Base-by-base conservation (phyloP, 2,797 vertebrate genomes). In the Emys orbicularis region DNA sequence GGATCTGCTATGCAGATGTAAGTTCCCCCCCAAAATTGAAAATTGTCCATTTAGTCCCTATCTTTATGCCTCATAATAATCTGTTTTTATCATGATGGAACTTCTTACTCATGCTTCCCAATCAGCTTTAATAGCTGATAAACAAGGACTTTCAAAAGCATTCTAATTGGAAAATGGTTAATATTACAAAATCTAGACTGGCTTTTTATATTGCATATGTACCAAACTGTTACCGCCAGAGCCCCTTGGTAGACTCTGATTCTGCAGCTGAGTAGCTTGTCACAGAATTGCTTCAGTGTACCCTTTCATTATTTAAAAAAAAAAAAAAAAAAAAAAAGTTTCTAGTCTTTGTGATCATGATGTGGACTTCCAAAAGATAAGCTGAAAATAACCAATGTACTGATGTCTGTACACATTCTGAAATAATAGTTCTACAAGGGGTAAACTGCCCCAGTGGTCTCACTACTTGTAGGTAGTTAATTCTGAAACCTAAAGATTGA, bases 61-160 rank as follows among this genome's bases (percentile, higher is more conserved):
- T 93, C 44, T 90, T 89, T 93, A 47, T 10, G 83, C 37, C 84
- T 96, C 19, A 41, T 93, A 92, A 23, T 91, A 81, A 87, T 84
- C 91, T 57, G 6, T 19, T 90, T 96, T 89, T 91, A 50, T 93
- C n/a, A 79, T 56, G 72, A 8, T 54, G 53, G 56, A 89, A 79
- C 90, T 92, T 87, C 53, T 86, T 41, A 81, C 54, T 37, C 92
- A 0, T 72, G 47, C 88, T 86, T 86, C 34, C 83, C 80, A 83
- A 91, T 88, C 37, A 81, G 79, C 29, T 16, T 87, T 6, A 12
- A 84, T 95, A 27, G 37, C 50, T 87, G 92, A 27, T 21, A 86
- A 87, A 41, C 1, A 59, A 86, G 16, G 23, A 41, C 89, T 86
- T 84, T 44, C 11, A 90, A 77, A 44, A 94, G n/a, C 61, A 86